Evolutionary conservation across 2,888 invertebrate genomes (phyloP).

Genomic region (Amorpha juglandis): DNA sequence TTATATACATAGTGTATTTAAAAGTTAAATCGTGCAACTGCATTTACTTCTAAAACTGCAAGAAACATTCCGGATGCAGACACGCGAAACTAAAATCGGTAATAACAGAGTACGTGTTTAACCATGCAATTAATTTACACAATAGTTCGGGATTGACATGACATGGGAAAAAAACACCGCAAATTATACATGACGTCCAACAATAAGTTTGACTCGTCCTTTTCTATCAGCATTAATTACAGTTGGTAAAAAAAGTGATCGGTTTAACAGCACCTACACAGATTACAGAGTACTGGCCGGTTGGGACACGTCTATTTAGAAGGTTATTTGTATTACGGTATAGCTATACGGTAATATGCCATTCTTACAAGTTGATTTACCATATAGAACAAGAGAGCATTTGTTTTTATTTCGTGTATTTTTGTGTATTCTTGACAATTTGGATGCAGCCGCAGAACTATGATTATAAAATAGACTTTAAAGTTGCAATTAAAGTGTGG

Average conservation of each 20-base stretch:
- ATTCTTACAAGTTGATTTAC: too few relatives aligned
- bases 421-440: too few relatives aligned
- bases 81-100: conserved; percentile 1
- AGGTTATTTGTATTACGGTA: too few relatives aligned
- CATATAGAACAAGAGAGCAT: too few relatives aligned
- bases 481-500: too few relatives aligned
- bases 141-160: conserved; percentile 18
- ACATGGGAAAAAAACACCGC: conserved; percentile 15
- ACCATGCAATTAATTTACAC: conserved; percentile 29
- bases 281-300: conserved; percentile 14
- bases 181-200: conserved; percentile 17
- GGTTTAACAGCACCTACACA: conserved; percentile 16
- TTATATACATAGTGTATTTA: too few relatives aligned
- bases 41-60: conserved; percentile 20
- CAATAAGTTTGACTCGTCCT: conserved; percentile 30
- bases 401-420: too few relatives aligned
- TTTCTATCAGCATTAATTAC: conserved; percentile 27
- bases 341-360: too few relatives aligned
- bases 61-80: conserved; percentile 9
- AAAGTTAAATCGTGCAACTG: conserved; percentile 13
- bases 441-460: too few relatives aligned
- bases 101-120: conserved; percentile 23
- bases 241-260: conserved; percentile 21
- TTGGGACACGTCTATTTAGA: conserved; percentile 17
- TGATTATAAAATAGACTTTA: too few relatives aligned